Base-by-base conservation (phyloP, 2,113 vertebrate genomes). In the Neogobius melanostomus region DNA sequence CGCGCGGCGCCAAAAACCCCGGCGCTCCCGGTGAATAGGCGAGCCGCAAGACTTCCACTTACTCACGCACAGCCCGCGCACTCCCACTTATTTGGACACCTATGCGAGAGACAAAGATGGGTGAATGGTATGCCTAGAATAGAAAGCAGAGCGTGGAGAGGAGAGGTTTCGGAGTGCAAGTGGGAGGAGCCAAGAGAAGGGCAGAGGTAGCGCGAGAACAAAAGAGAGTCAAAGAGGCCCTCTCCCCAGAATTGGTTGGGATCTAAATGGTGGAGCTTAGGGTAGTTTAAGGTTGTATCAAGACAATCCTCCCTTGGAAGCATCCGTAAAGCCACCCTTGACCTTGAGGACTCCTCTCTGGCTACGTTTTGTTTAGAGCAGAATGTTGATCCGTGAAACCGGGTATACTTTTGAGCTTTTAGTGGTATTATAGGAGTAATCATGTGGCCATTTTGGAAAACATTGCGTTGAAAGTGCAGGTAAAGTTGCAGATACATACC, bases 51-150 rank as follows among this genome's bases (percentile, higher is more conserved):
- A 81, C 74, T 80, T 76, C 79, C 85, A 85, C 84, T 88, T 83
- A 85, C 74, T 82, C 85, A 87, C 72, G 47, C 82, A 83, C 77
- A 75, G 77, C 75, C 71, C 71, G 75, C 53, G 74, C 66, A 84
- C 82, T 62, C 47, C 75, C 82, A 81, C 72, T 83, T 81, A 85
- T 80, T 84, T 71, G 60, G 76, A 85, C 69, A 88, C 85, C 82
- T 87, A 77, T 77, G 82, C 68, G 63, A 11, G 70, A 68, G 72
- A 60, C 63, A 53, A 84, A 57, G 82, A 71, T 71, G 73, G 53
- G 47, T 83, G 84, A 83, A 79, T 68, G 77, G 83, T 75, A 86
- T 83, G 79, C 74, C 79, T 47, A 68, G 80, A 86, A 84, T 87
- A 75, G 87, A 84, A 87, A 89, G 82, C 71, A 75, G 76, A 56